Evolutionary conservation across 2,113 vertebrate genomes (phyloP), one percentile per base, ranked within the genome.

Genomic region (Pyrgilauda ruficollis): DNA sequence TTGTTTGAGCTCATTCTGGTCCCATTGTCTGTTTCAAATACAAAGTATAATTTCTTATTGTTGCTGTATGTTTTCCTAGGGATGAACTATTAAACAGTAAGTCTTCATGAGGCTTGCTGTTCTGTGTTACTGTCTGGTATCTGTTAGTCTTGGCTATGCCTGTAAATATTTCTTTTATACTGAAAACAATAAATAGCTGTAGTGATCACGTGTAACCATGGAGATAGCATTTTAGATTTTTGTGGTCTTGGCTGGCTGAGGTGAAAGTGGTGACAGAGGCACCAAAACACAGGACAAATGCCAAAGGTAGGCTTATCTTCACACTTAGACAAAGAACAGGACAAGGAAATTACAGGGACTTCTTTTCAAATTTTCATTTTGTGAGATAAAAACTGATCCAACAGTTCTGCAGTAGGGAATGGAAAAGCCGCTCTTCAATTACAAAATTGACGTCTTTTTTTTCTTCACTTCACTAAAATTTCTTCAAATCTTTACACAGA

Each of bases 41-140:
- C n/a, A 72, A 89, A 74, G 55, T 61, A 39, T 87, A 58, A 50
- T 93, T 91, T 94, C 92, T 92, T 79, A 61, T 73, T 83, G 62
- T 70, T 43, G 46, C 72, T 88, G 1, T 87, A 22, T 85, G 55
- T 90, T 93, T 91, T 94, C 78, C 64, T 93, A 55, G 66, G 37
- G 43, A 83, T 80, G 59, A 70, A 26, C 4, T 16, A 70, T 79
- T 69, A 81, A 91, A 49, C 59, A 87, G n/a, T 68, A 87, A 80
- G 75, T 86, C 78, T 93, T 92, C 49, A 5, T 22, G 49, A 69
- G 64, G n/a, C 24, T 7, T 35, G 67, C 72, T 86, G 50, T 64
- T 84, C 55, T 84, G 11, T 61, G 44, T 78, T 89, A 52, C 59
- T 62, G 28, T 66, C 5, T 4, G 46, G 10, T 92, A 70, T 61